A percentile compares a stretch with the other conserved stretches of the same genome.
Evolutionary conservation across 2,888 invertebrate species (phyloP).

Genomic region (Volucella inflata): DNA sequence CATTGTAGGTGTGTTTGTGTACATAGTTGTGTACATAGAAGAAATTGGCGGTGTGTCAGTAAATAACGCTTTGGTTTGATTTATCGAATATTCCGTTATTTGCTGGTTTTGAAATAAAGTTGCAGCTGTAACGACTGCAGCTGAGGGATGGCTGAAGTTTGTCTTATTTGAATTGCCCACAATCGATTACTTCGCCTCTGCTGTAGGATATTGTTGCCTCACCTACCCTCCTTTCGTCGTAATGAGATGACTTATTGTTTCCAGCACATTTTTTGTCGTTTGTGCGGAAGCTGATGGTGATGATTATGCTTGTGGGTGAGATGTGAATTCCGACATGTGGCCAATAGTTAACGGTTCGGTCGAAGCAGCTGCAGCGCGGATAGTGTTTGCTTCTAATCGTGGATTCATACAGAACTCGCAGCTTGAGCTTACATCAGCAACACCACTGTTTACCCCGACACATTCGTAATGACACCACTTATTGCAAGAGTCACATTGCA

Average conservation of each 20-base stretch:
- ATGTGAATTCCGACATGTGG: conserved; percentile 9
- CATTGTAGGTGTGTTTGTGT: neutral
- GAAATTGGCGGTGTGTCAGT: neutral
- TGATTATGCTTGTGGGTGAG: conserved; percentile 8
- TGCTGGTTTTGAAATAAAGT: no score
- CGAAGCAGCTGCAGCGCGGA: neutral
- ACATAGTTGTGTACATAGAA: neutral
- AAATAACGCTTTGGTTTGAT: conserved; percentile 5
- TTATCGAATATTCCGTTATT: neutral
- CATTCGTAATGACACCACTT: conserved; percentile 32
- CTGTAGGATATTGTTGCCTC: neutral
- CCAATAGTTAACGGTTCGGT: neutral
- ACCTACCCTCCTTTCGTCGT: neutral
- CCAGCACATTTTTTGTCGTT: neutral
- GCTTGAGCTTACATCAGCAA: conserved; percentile 46
- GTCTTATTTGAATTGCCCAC: neutral
- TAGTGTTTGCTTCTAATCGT: conserved; percentile 10
- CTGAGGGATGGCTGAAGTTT: no score
- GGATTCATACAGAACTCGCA: conserved; percentile 18
- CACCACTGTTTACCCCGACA: conserved; percentile 38
- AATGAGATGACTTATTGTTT: neutral
- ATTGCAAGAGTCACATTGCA: no score
- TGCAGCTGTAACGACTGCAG: no score
- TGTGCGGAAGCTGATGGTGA: conserved; percentile 15
- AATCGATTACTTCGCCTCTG: neutral